Evolutionary conservation across 2,797 vertebrate species (phyloP), one percentile per base, ranked within the genome.

Genomic region (Yasuhikotakia modesta): DNA sequence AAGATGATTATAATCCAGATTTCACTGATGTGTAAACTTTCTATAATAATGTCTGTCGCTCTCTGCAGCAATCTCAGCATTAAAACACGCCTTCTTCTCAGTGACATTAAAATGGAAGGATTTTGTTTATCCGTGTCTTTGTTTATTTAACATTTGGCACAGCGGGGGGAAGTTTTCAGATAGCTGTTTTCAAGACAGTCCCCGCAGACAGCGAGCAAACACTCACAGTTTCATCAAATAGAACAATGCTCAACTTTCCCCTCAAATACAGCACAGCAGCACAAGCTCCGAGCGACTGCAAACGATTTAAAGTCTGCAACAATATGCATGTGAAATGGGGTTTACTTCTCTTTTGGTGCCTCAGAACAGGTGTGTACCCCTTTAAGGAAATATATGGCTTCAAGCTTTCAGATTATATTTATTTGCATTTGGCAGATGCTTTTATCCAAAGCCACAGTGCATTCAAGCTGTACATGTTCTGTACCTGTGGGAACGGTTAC

Each of bases 131-230:
- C 91, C 91, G 86, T 76, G 88, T 90, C 90, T 92, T 93, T 94
- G 93, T 93, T 93, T 93, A 93, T 93, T 93, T 93, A 93, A 93
- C 93, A 93, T 93, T 93, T 94, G 90, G 91, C 93, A 90, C 92
- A 93, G 92, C 88, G 86, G 93, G 93, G 86, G 90, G 89, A 91
- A n/a, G 90, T 92, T 93, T 85, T 93, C 90, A 93, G 91, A 93
- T 91, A 91, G 92, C 92, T 93, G 92, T 94, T 93, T 93, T 92
- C 89, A 91, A 92, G 91, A 91, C 91, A 89, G 89, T 93, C 92
- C 92, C 93, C 90, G 91, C 93, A 93, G 93, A 94, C 92, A 92
- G 91, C 86, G 88, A 92, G 92, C 93, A 93, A 94, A 94, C 91
- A 93, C 90, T 91, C 89, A 91, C 92, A 91, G 90, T 92, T 92